Conservation (phyloP, 2,797 vertebrate species). For the Pangasius djambal region DNA sequence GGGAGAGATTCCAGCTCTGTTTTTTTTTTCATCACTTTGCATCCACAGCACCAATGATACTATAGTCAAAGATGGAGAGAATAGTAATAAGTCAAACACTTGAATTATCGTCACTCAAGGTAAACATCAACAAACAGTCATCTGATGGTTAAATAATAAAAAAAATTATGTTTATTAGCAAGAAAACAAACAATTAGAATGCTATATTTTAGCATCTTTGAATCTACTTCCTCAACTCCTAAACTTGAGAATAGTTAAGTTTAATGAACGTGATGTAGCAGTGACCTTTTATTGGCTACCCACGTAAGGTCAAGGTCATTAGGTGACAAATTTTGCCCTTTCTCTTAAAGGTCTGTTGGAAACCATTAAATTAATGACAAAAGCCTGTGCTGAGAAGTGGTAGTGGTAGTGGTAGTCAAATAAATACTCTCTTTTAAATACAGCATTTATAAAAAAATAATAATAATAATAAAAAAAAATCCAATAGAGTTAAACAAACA, state of each 20-base stretch:
- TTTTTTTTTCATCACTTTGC: not conserved
- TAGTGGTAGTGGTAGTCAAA: too few relatives aligned
- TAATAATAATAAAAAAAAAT: too few relatives aligned
- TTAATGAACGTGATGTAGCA: not conserved
- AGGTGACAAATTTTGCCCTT: not conserved
- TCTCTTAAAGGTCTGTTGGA: too few relatives aligned
- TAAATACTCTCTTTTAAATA: too few relatives aligned
- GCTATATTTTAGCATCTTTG: not conserved
- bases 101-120: not conserved
- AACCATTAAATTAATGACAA: too few relatives aligned
- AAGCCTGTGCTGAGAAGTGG: too few relatives aligned
- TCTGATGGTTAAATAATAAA: not conserved
- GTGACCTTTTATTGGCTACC: not conserved
- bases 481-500: too few relatives aligned
- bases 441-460: too few relatives aligned
- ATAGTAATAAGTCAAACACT: not conserved
- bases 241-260: not conserved
- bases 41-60: not conserved
- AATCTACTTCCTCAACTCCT: not conserved
- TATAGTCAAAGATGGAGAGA: not conserved
- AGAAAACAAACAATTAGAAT: not conserved
- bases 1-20: not conserved
- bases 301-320: not conserved
- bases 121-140: not conserved
- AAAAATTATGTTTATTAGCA: not conserved